These are phyloP conservation scores for Amphiprion percula DNA, from an alignment of 2,113 vertebrate genomes.

Conservation along the genomic window DNA sequence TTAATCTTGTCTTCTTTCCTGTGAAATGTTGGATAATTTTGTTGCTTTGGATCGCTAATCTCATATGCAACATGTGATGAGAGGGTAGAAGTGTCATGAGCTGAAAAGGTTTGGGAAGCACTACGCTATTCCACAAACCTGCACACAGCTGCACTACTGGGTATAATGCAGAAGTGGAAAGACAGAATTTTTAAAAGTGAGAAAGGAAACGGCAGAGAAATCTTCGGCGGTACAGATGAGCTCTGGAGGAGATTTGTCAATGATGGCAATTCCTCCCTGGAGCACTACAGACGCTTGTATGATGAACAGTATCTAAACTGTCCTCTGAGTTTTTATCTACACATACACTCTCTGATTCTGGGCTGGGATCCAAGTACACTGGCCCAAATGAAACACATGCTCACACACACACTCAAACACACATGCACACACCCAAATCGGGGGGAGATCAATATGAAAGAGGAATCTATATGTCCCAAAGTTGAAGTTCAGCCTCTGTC, in stretches of 20 bases:
- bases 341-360: constrained; percentile 64
- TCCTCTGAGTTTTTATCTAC: constrained; percentile 77
- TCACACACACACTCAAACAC: constrained; percentile 38
- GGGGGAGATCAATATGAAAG: constrained; percentile 74
- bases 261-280: constrained; percentile 66
- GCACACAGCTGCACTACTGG: constrained; percentile 25
- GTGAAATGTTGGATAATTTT: background rate
- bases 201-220: constrained; percentile 30
- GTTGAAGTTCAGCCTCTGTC: constrained; percentile 83
- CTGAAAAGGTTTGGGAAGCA: background rate
- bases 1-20: background rate
- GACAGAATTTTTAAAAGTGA: constrained; percentile 24
- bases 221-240: constrained; percentile 43
- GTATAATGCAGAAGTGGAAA: constrained; percentile 28
- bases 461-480: constrained; percentile 82
- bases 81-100: constrained; percentile 15
- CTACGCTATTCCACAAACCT: constrained; percentile 7
- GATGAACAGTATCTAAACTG: constrained; percentile 78
- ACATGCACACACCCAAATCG: constrained; percentile 39
- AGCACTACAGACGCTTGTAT: constrained; percentile 65
- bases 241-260: constrained; percentile 75
- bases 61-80: constrained; percentile 4
- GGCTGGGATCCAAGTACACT: constrained; percentile 59
- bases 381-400: constrained; percentile 68
- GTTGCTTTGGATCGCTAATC: background rate